Evolutionary conservation across 2,888 invertebrate species (phyloP), one percentile per base, ranked within the genome.

Genomic region (Eumacrocentrus americanus): DNA sequence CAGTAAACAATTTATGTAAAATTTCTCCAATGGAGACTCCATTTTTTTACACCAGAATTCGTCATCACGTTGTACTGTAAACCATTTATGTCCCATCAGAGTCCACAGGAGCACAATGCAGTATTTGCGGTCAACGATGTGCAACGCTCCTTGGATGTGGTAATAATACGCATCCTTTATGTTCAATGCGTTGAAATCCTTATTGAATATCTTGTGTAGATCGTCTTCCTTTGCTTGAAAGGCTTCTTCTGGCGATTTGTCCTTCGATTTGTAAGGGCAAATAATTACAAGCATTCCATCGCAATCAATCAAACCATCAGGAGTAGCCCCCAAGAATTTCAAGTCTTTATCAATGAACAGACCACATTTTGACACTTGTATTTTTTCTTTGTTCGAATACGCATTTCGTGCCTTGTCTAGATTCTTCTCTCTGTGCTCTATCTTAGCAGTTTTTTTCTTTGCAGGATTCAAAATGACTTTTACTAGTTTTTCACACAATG

Each of bases 41-140:
- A 61, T 63, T 29, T 37, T 14, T 11, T 25, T 23, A 7, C 42
- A 38, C 61, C 59, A 61, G 34, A 70, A 70, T 5, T 35, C 7
- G 18, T 68, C 55, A 48, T 70, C 61, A 42, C 29, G 54, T 14
- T 58, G 25, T 20, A 67, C 54, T 12, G 12, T 18, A n/a, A 64
- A 35, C 2, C 11, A 6, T 55, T 65, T 62, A 2, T 60, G 40
- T 6, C 59, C 54, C n/a, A 58, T 35, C 1, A 47, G 40, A 1
- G 67, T 67, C 60, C 63, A 65, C 14, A 70, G 1, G 67, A 69
- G 29, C 63, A 69, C 2, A 61, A n/a, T n/a, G n/a, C n/a, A n/a
- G n/a, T n/a, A n/a, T n/a, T n/a, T 9, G 23, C 62, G 18, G n/a
- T 51, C n/a, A 5, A 64, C 64, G 16, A 69, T 65, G 29, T 67